Percentiles rank a stretch among this genome's conserved stretches.
These are phyloP conservation scores for Puntigrus tetrazona DNA, from an alignment of 2,113 vertebrate genomes.

Conservation along the genomic window DNA sequence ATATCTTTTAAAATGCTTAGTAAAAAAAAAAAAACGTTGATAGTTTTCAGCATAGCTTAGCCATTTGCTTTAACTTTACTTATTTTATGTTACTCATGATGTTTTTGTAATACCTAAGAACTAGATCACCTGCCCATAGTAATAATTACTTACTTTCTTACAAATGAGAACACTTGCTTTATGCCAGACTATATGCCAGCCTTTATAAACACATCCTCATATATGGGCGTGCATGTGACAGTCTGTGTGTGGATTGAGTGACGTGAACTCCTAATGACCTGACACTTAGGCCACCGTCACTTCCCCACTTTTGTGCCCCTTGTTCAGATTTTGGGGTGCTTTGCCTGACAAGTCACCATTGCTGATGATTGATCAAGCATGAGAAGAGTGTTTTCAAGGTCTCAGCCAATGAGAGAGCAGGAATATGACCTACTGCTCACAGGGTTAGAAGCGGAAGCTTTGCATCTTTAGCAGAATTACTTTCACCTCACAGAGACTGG, in stretches of 20 bases:
- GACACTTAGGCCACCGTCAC: conserved; percentile 36
- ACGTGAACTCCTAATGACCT: conserved; percentile 60
- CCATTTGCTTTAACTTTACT: no score
- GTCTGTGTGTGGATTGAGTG: conserved; percentile 28
- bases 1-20: not conserved
- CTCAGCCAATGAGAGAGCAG: conserved; percentile 66
- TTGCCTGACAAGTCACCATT: conserved; percentile 64
- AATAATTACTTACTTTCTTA: not conserved
- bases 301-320: conserved; percentile 51
- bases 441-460: conserved; percentile 72
- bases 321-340: conserved; percentile 56
- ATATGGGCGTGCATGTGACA: conserved; percentile 9
- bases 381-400: conserved; percentile 67
- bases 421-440: conserved; percentile 68
- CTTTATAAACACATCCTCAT: not conserved
- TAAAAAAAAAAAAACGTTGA: no score
- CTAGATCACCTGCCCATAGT: not conserved
- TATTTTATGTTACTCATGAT: no score
- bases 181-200: not conserved
- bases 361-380: conserved; percentile 72
- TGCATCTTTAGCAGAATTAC: conserved; percentile 74
- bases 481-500: conserved; percentile 72
- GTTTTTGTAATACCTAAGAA: no score
- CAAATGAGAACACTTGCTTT: not conserved
- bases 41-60: no score